Conservation (phyloP, 2,888 invertebrate species). For the Brachynemurus nebulosus region DNA sequence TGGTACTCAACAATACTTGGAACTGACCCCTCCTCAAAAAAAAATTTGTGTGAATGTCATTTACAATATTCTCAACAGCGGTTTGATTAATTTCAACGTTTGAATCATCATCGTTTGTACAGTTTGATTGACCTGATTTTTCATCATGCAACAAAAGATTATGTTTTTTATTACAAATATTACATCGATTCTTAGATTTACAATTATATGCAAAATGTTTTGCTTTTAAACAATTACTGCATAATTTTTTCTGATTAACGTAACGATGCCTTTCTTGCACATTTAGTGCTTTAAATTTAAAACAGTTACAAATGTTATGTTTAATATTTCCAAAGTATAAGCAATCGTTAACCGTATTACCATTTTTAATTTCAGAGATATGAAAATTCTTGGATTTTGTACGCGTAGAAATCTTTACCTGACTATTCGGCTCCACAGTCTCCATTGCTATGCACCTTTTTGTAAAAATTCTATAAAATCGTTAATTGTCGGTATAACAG, state of each 20-base stretch:
- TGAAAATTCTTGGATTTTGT: not conserved
- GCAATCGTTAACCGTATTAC: not conserved
- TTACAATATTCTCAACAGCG: not conserved
- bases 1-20: not conserved
- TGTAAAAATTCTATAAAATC: constrained; percentile 11
- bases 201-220: not conserved
- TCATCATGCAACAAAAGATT: not conserved
- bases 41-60: not conserved
- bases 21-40: not conserved
- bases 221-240: not conserved
- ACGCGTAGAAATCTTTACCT: not conserved
- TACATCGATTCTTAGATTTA: not conserved
- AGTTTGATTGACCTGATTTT: not conserved
- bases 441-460: constrained; percentile 9
- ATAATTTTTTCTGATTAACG: not conserved
- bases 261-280: not conserved
- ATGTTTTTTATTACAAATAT: not conserved
- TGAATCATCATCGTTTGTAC: not conserved
- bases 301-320: not conserved
- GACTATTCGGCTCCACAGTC: not conserved
- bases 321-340: not conserved
- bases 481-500: constrained; percentile 10
- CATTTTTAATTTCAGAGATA: not conserved
- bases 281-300: not conserved
- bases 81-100: not conserved